Percentiles rank a stretch among this genome's conserved stretches.
These are phyloP conservation scores for Macrostomum lignano DNA, from an alignment of 1,140 invertebrate genomes.

Conservation along the genomic window DNA sequence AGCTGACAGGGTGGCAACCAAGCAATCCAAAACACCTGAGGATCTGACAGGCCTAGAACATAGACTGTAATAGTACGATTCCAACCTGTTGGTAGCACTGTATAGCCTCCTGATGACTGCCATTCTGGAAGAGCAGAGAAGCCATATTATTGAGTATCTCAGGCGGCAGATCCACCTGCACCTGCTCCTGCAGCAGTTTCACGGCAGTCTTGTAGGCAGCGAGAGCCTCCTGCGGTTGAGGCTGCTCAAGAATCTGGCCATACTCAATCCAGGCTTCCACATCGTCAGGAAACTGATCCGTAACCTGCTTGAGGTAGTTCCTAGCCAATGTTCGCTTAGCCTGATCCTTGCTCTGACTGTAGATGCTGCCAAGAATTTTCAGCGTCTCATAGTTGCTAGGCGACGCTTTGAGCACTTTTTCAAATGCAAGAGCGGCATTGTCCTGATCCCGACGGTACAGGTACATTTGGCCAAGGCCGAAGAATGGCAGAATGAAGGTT, in stretches of 20 bases:
- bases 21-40: too few relatives aligned
- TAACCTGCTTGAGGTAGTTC: constrained; percentile 38
- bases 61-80: too few relatives aligned
- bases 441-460: constrained; percentile 81
- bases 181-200: constrained; percentile 60
- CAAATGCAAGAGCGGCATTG: constrained; percentile 90
- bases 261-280: constrained; percentile 96
- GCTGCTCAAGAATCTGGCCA: constrained; percentile 83
- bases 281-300: constrained; percentile 85
- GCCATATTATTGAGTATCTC: constrained; percentile 95
- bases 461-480: constrained; percentile 95
- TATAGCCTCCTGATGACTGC: constrained; percentile 28
- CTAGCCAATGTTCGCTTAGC: constrained; percentile 65
- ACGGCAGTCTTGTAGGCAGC: constrained; percentile 60
- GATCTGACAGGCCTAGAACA: too few relatives aligned
- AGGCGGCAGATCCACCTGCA: constrained; percentile 69
- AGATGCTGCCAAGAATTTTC: constrained; percentile 88
- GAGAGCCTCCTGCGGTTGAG: constrained; percentile 40
- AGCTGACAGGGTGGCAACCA: too few relatives aligned
- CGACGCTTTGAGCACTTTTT: constrained; percentile 83
- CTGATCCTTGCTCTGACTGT: constrained; percentile 59
- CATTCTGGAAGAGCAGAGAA: constrained; percentile 48
- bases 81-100: too few relatives aligned
- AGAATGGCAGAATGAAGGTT: constrained; percentile 79
- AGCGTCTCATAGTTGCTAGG: constrained; percentile 96